Evolutionary conservation across 2,888 invertebrate genomes (phyloP), one percentile per base, ranked within the genome.

Genomic region (Schizaphis graminum): DNA sequence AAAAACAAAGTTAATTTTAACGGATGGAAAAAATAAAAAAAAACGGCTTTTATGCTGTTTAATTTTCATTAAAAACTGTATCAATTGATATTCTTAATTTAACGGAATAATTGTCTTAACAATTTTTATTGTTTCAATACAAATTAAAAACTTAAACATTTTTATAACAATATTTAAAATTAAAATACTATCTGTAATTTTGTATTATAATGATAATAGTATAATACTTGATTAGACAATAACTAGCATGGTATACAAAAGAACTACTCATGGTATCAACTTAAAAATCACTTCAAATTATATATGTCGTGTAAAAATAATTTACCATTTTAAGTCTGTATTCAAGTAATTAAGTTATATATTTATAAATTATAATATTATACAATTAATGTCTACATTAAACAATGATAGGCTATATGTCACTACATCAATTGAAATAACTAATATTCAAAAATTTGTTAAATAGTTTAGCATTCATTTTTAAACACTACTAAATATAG

Each of bases 1-100:
- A n/a, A n/a, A n/a, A n/a, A n/a, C n/a, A n/a, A 94, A 90, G 61
- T 90, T 90, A 90, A 84, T 84, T 92, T 88, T 89, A 35, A 13
- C 28, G 3, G 47, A 21, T 3, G 21, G 84, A 8, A 88, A 87
- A 92, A 91, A 53, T 89, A 1, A 28, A 41, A 35, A n/a, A 92
- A 44, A 61, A 88, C 57, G 28, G 57, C 10, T 92, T 92, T 92
- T 88, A 53, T 41, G 49, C 67, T 41, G 61, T 53, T n/a, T 92
- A 88, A 49, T 92, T 92, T 88, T 41, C 41, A 53, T 87, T n/a
- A 87, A 67, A 88, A 5, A 67, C 49, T 4, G 57, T 49, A 57
- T 67, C 35, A 67, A 92, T 92, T 92, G 87, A 67, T 92, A 87
- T 61, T 35, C 35, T 86, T 16, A 28, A 91, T 85, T 57, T 44